Evolutionary conservation across 2,797 vertebrate genomes (phyloP), one percentile per base, ranked within the genome.

Genomic region (Odontamblyopus lacepedii): DNA sequence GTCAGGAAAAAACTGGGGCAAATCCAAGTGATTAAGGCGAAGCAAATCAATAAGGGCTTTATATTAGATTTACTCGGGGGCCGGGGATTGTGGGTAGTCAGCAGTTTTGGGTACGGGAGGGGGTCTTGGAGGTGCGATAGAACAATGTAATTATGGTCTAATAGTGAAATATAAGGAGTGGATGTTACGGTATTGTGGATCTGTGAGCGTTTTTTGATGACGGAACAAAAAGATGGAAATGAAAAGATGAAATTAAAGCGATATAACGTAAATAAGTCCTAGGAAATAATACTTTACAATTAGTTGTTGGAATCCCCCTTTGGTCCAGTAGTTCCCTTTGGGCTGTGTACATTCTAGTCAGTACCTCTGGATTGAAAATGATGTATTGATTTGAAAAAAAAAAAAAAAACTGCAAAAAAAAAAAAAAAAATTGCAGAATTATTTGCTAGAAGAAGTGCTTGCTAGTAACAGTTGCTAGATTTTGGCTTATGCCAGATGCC

Each of bases 1-100:
- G 88, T 90, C 90, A 89, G 77, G 73, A 78, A 90, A 38, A 90
- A 93, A 89, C 89, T 83, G 88, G 90, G 89, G 87, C 81, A 78
- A 92, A 91, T 93, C 93, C 90, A 89, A 93, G 91, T 93, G 93
- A 94, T 94, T 94, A 93, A 92, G 88, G 85, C 84, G 78, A 87
- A 66, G 80, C 83, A 74, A 91, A 94, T 94, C 93, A 92, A 94
- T 94, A 92, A 86, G 61, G 82, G 86, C 88, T 93, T 92, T 93
- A 93, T 93, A 93, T 93, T 90, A 92, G 91, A 93, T 93, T 94
- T 90, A 87, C 87, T 89, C 76, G 67, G 82, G 80, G 80, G 81
- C 64, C 72, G 66, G 57, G 56, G 78, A 89, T 92, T 72, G 72
- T 78, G 82, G 87, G 2, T 76, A 78, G 89, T 94, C 93, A 93